phyloP scores from a whole-genome alignment of 2,113 vertebrate species.

The Gallinago jamesoni region DNA sequence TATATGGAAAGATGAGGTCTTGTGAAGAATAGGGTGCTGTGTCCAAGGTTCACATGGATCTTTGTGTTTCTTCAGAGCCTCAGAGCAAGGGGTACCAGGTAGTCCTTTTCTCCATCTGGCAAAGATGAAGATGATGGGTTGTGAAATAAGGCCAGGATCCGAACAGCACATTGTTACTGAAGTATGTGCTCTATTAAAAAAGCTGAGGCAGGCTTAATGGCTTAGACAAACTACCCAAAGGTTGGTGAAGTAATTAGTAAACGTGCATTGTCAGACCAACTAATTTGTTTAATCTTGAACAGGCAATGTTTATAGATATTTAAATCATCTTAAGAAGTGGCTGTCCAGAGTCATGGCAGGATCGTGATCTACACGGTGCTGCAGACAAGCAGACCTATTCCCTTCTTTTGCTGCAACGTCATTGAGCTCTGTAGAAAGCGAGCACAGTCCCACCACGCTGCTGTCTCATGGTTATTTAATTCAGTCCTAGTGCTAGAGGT shows the following conservation, averaged over 20 bases:
- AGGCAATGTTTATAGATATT: conserved; percentile 10
- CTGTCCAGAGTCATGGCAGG: not conserved
- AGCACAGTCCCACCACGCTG: not conserved
- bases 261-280: not conserved
- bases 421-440: not conserved
- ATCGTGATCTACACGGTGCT: not conserved
- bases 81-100: not conserved
- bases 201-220: not conserved
- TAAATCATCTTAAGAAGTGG: conserved; percentile 32
- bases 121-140: not conserved
- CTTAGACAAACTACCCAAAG: conserved; percentile 2
- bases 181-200: not conserved
- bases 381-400: not conserved
- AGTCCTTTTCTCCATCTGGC: not conserved
- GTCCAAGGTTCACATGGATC: not conserved
- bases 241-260: conserved; percentile 28
- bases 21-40: not conserved
- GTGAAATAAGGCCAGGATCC: not conserved
- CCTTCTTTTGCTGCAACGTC: not conserved
- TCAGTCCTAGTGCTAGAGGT: not conserved
- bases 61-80: not conserved
- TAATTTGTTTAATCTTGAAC: conserved; percentile 35
- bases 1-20: not conserved
- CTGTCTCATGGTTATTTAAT: not conserved
- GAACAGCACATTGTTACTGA: not conserved